Evolutionary conservation across 2,888 invertebrate species (phyloP), one percentile per base, ranked within the genome.

Genomic region (Penaeus monodon): DNA sequence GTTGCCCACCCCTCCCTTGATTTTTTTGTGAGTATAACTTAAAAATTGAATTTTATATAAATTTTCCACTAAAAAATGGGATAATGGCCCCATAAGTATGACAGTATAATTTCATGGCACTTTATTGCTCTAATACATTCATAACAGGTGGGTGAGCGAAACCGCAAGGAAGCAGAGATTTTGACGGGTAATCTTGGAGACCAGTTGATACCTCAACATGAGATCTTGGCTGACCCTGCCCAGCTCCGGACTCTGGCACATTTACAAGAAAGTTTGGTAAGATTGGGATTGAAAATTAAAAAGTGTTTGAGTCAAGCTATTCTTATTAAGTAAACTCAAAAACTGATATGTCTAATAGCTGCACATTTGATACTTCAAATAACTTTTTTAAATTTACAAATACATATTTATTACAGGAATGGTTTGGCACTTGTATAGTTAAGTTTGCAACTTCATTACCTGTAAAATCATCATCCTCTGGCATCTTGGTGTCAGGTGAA

Each of bases 141-240:
- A 24, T 65, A 38, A 29, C 76, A 89, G 89, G 88, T 89, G 12
- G 92, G 92, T 90, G 92, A 92, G 44, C 93, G 80, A 89, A 97
- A 96, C 92, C 94, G 96, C 85, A 95, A 97, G 84, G 99, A 99
- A 92, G 97, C 98, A 0, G 97, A 97, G 92, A 98, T 98, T 91
- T 93, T 99, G 20, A 98, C 97, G 27, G 96, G 96, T 86, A 98
- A 98, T 92, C 93, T 98, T 29, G 97, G 97, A 8, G 97, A 98
- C 92, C 96, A 96, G 12, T 96, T 96, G 49, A 96, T 98, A 38
- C 95, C 95, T 0, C 94, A 95, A 70, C 95, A 96, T 86, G 98
- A 98, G 93, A 96, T 99, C 88, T 94, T 99, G 44, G 95, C 96
- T 0, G 97, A 98, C 92, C 95, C 96, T 90, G 94, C 94, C 86